Base-by-base conservation (phyloP, 2,113 vertebrate species). In the Tupaia chinensis region DNA sequence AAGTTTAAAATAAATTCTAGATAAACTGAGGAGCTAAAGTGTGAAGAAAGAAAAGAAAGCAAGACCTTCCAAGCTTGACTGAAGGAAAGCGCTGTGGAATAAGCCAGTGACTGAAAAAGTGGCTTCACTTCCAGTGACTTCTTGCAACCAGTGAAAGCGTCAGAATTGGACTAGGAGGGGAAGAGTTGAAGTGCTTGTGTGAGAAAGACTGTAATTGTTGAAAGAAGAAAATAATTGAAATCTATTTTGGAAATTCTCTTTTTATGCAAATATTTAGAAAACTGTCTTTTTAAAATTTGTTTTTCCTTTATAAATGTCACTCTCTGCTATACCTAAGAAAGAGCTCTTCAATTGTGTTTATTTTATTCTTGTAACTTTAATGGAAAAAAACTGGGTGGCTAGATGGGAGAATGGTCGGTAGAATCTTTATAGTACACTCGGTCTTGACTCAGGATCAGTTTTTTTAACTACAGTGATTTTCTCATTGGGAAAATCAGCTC, bases 191-290 rank as follows among this genome's bases (percentile, higher is more conserved):
- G 53, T 7, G 68, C 56, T 65, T 53, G 20, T 19, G 12, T 76
- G 56, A 93, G 29, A 90, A 83, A 85, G 53, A 77, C 1, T 12
- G 1, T 44, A 22, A 58, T 27, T 87, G 54, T 83, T 34, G 10
- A 96, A 60, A 32, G 22, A 32, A 95, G 79, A 88, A 58, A 27
- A 44, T 27, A 84, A 32, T 44, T 61, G 20, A 87, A 90, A 78
- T 5, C 13, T 19, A 25, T 84, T 92, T 85, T 27, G n/a, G 61
- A 94, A 81, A 58, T 7, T 73, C 22, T 78, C 20, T 22, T 79
- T 90, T 68, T 65, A 5, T 1, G 17, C 10, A 69, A 69, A 87
- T 66, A 56, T n/a, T 25, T 68, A 79, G n/a, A 70, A 93, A 85
- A 95, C 3, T 13, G 10, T n/a, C 22, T 78, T 68, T 29, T 34